Evolutionary conservation across 2,888 invertebrate species (phyloP).

Genomic region (Ganaspis brasiliensis): DNA sequence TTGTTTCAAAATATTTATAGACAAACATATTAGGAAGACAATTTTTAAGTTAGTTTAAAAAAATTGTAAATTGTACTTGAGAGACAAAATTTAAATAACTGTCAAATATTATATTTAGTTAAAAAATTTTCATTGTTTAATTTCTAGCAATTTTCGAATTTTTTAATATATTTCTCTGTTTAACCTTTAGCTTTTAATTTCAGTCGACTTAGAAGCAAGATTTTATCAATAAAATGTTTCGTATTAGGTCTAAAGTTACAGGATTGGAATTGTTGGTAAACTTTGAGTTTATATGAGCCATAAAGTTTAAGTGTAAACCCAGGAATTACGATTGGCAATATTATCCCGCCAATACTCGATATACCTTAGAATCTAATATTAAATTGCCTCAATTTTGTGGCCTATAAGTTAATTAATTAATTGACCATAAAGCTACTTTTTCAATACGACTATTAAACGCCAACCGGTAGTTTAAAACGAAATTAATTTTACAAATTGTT

Average conservation of each 20-base stretch:
- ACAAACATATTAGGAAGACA: too few relatives aligned
- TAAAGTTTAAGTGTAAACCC: constrained; percentile 7
- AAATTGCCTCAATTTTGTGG: constrained; percentile 10
- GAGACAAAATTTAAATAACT: too few relatives aligned
- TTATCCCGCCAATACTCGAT: not conserved
- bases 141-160: too few relatives aligned
- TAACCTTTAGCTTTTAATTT: not conserved
- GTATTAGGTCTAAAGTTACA: constrained; percentile 15
- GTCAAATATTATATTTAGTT: too few relatives aligned
- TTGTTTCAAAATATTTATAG: too few relatives aligned
- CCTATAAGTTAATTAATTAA: not conserved
- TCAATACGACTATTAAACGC: not conserved
- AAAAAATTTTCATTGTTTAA: too few relatives aligned
- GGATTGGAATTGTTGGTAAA: not conserved
- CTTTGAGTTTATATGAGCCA: constrained; percentile 2
- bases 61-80: too few relatives aligned
- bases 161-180: not conserved
- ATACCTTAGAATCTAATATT: constrained; percentile 21
- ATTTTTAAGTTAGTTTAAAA: too few relatives aligned
- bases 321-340: constrained; percentile 12
- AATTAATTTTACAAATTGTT: not conserved
- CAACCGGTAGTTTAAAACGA: not conserved
- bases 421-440: not conserved
- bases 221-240: not conserved
- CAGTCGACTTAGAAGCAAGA: not conserved